Base-by-base conservation (phyloP, 2,797 vertebrate genomes). In the Pampus argenteus region DNA sequence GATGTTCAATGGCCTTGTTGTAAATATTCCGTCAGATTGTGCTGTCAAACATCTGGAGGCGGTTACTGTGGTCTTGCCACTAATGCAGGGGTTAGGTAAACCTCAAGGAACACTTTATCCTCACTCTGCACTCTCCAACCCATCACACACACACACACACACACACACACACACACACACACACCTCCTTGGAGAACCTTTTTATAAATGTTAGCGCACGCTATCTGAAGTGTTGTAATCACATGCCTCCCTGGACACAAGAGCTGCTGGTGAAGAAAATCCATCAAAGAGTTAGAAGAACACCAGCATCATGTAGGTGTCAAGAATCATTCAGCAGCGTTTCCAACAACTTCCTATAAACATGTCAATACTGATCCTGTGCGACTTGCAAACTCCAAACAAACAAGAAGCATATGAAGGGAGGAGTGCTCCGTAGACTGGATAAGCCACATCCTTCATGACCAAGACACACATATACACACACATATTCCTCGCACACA, bases 31-130 rank as follows among this genome's bases (percentile, higher is more conserved):
- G 76, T 78, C 74, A 74, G 55, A 80, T 84, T 56, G 62, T 51
- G 72, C 78, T 86, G 79, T 74, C 66, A 67, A 72, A 89, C 89
- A 93, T 93, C 93, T 93, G 91, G 89, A 91, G 70, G 68, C 71
- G 78, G 76, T 93, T 89, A 84, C 80, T 69, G 76, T 56, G 78
- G 79, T 79, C 76, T 64, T 68, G n/a, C 80, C 76, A 67, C 81
- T 81, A 87, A 86, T 84, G 64, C 59, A 70, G 29, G 60, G 61
- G 74, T 85, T 77, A 82, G 67, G 73, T 79, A 64, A 87, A 90
- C 73, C 79, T 77, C 72, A 48, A 28, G 62, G 66, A 79, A 78
- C 66, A 81, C 31, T 79, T 82, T 57, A 75, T 76, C 74, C 63
- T 36, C 65, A 76, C 20, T 42, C 73, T 40, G 42, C 29, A 15